Percentiles rank a stretch among this genome's conserved stretches.
Conservation (phyloP, 2,797 vertebrate genomes). For the Stomatorhinus walkeri region DNA sequence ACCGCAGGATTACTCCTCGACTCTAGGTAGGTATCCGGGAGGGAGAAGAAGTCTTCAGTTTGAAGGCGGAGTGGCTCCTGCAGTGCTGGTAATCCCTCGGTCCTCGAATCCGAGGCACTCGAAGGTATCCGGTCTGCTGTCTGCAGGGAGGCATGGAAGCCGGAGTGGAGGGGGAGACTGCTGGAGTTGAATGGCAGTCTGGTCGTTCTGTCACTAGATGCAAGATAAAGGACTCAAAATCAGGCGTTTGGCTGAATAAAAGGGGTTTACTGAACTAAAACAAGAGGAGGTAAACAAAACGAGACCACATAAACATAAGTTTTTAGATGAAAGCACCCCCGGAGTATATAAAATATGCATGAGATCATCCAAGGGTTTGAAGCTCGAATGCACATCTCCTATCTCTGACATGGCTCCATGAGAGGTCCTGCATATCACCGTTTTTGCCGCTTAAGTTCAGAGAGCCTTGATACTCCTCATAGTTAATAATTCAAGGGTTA, state of each 20-base stretch:
- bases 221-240: background rate
- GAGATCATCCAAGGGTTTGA: conserved; percentile 41
- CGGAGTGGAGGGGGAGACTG: background rate
- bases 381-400: conserved; percentile 48
- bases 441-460: conserved; percentile 40
- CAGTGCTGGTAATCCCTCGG: background rate
- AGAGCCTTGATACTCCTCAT: background rate
- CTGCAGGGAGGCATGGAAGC: background rate
- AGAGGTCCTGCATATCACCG: conserved; percentile 55
- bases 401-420: conserved; percentile 54
- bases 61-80: background rate
- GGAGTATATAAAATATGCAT: conserved; percentile 64
- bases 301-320: conserved; percentile 41
- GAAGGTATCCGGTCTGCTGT: background rate
- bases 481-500: background rate
- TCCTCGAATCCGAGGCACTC: background rate
- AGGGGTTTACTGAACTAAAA: background rate
- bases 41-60: background rate
- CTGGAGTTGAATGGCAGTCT: background rate
- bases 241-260: background rate
- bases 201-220: background rate
- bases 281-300: background rate
- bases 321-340: conserved; percentile 52
- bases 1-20: background rate
- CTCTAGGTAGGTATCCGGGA: background rate